These are phyloP conservation scores for Archips crataeganus DNA, from an alignment of 2,888 invertebrate species.

Conservation along the genomic window DNA sequence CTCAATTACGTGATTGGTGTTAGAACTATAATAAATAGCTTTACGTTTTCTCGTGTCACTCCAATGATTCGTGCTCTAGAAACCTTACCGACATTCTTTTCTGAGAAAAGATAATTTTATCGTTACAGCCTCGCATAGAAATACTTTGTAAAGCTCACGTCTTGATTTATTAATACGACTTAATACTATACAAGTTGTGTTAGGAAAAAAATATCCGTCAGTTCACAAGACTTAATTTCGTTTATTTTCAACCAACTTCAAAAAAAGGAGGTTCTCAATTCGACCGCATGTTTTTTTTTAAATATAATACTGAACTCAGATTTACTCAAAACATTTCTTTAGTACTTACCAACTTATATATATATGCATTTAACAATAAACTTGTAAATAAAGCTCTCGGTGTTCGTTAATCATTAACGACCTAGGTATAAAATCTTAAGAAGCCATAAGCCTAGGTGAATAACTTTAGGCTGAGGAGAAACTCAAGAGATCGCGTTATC, in stretches of 20 bases:
- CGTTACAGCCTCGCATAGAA: background rate
- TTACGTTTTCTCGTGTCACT: conserved; percentile 16
- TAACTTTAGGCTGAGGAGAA: conserved; percentile 50
- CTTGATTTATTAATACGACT: too few species aligned
- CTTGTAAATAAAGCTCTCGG: conserved; percentile 62
- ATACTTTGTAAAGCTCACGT: background rate
- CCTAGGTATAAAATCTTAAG: conserved; percentile 35
- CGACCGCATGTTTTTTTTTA: too few species aligned
- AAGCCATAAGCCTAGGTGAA: conserved; percentile 32
- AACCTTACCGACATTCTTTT: background rate
- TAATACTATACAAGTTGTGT: too few species aligned
- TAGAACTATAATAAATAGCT: conserved; percentile 9
- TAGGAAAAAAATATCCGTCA: too few species aligned
- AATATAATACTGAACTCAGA: background rate
- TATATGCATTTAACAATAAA: conserved; percentile 54
- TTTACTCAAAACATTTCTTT: background rate
- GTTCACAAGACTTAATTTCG: too few species aligned
- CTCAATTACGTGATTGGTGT: conserved; percentile 38
- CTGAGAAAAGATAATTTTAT: background rate
- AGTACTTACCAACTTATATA: background rate
- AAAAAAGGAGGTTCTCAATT: too few species aligned
- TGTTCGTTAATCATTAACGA: conserved; percentile 53
- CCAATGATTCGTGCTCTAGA: background rate
- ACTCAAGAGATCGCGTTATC: conserved; percentile 60
- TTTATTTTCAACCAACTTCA: too few species aligned